phyloP scores from a whole-genome alignment of 2,888 invertebrate species.

The Salticus scenicus region DNA sequence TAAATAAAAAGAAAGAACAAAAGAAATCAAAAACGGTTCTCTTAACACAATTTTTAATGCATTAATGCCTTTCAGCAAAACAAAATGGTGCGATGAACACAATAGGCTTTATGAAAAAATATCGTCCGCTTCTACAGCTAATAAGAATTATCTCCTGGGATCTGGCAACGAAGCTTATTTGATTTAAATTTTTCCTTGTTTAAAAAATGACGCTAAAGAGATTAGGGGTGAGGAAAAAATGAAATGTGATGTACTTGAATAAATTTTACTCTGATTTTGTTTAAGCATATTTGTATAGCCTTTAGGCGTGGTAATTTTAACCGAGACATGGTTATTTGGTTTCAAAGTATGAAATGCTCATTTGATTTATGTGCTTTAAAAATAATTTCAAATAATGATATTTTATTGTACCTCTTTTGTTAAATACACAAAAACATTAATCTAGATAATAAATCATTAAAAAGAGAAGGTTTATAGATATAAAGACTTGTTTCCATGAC shows the following conservation, averaged over 20 bases:
- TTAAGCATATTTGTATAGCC: constrained; percentile 57
- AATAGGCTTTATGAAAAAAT: constrained; percentile 40
- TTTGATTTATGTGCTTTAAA: constrained; percentile 1
- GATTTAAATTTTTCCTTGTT: constrained; percentile 60
- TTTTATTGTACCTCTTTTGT: neutral
- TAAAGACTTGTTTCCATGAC: too few relatives aligned
- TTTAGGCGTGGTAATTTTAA: constrained; percentile 41
- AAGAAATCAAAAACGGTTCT: constrained; percentile 62
- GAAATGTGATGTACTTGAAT: constrained; percentile 49
- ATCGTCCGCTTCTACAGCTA: constrained; percentile 50
- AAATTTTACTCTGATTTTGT: constrained; percentile 54
- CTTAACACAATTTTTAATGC: constrained; percentile 65
- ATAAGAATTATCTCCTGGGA: constrained; percentile 63
- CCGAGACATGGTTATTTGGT: constrained; percentile 34
- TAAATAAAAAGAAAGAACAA: constrained; percentile 27
- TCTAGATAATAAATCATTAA: constrained; percentile 28
- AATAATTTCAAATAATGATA: too few relatives aligned
- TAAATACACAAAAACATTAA: too few relatives aligned
- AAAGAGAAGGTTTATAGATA: neutral
- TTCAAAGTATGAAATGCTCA: constrained; percentile 2
- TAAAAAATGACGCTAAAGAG: constrained; percentile 24
- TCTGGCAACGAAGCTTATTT: constrained; percentile 56
- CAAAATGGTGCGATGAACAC: constrained; percentile 62
- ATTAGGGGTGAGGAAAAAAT: constrained; percentile 34
- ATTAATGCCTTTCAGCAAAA: constrained; percentile 47